phyloP scores from a whole-genome alignment of 2,113 vertebrate genomes.

The Lycocorax pyrrhopterus region DNA sequence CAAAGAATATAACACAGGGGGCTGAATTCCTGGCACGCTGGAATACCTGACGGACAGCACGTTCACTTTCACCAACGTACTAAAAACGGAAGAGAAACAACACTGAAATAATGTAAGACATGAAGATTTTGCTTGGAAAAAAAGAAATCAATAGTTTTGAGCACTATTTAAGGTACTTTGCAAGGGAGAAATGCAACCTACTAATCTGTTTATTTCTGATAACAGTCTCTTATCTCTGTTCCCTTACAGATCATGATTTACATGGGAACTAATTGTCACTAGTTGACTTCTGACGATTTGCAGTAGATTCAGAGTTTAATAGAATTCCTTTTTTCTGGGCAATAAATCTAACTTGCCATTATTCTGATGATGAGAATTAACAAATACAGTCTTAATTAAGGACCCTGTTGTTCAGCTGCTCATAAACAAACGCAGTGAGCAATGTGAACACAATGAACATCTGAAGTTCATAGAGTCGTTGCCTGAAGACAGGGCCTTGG shows the following conservation, averaged over 20 bases:
- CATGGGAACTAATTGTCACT: background rate
- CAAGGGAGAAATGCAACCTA: background rate
- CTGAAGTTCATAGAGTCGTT: background rate
- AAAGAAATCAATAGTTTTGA: background rate
- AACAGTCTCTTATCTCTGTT: background rate
- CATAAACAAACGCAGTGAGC: background rate
- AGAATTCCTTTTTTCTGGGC: background rate
- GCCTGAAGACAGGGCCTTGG: background rate
- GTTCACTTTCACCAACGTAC: constrained; percentile 97
- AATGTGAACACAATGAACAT: background rate
- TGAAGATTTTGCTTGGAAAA: background rate
- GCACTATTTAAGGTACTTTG: background rate
- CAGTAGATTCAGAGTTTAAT: background rate
- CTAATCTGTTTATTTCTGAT: background rate
- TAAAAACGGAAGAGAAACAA: constrained; percentile 6
- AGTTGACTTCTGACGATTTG: background rate
- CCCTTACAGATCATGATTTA: background rate
- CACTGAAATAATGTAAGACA: background rate
- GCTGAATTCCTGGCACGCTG: constrained; percentile 90
- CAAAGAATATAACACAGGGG: constrained; percentile 98
- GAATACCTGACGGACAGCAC: constrained; percentile 93
- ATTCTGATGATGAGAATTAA: background rate
- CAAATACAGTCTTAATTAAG: background rate
- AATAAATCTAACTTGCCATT: background rate
- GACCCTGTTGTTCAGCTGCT: background rate